Base-by-base conservation (phyloP, 2,888 invertebrate species). In the Luperina testacea region DNA sequence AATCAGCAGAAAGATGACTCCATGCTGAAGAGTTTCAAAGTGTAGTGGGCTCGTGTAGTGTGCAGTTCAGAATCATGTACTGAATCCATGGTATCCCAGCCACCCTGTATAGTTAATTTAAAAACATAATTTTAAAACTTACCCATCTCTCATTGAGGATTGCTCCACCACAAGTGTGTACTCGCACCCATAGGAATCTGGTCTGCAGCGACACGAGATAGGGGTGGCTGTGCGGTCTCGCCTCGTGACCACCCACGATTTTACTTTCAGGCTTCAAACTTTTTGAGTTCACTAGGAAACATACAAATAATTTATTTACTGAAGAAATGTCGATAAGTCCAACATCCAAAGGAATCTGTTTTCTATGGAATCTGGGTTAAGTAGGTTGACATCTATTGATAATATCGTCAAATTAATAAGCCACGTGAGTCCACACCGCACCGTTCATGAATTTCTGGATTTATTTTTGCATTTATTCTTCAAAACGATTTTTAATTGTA, bases 131-230 rank as follows among this genome's bases (percentile, higher is more conserved):
- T 48, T 17, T 11, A 17, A 7, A 13, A 90, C 92, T 90, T 90
- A 97, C 96, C 96, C 96, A 97, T 84, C 91, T 89, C 67, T 95
- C 91, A 71, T 91, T 97, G 1, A 97, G 90, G 13, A 97, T 92
- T 2, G 96, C 93, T 48, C 96, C 97, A 5, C 96, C 96, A 74
- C 97, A 97, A 9, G 94, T 83, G 72, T 97, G 96, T 24, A 92
- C 83, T 17, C 95, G 90, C 2, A 93, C 77, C 94, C 95, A 96
- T 0, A 96, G 82, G 72, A 95, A 90, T 64, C 94, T 93, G 38
- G 92, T 90, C 84, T 97, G 97, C n/a, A 97, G 87, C 0, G 97
- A 96, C 6, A 97, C 95, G 5, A 97, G 91, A 80, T 97, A 97
- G 0, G 97, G 97, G 68, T 96, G 95, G 63, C 95, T 94, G 80